These are phyloP conservation scores for Mormyrus hasselquistii DNA, from an alignment of 2,797 vertebrate species.

Conservation along the genomic window DNA sequence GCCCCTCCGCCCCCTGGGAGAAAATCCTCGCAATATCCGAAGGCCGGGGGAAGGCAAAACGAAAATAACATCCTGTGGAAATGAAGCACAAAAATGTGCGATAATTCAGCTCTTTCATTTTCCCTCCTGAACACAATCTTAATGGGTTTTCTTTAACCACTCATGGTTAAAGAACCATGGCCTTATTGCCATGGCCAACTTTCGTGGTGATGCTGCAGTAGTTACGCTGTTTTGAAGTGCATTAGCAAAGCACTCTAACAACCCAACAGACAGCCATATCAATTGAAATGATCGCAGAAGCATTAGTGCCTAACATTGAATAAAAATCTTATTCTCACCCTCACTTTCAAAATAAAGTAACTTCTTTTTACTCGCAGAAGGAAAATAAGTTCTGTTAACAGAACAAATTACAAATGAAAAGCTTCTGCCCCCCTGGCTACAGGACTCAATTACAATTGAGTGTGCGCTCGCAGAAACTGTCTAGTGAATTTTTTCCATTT, in stretches of 20 bases:
- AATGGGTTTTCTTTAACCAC: conserved; percentile 51
- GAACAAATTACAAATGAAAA: conserved; percentile 59
- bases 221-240: conserved; percentile 48
- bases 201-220: not conserved
- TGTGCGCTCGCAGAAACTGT: conserved; percentile 51
- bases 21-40: not conserved
- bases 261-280: conserved; percentile 51
- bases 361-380: conserved; percentile 52
- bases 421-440: conserved; percentile 40
- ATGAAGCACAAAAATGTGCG: conserved; percentile 39
- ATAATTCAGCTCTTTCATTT: conserved; percentile 46
- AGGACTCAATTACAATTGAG: conserved; percentile 60
- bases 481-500: conserved; percentile 43
- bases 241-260: conserved; percentile 22
- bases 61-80: not conserved
- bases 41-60: conserved; percentile 35
- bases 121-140: conserved; percentile 30
- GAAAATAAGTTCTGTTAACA: conserved; percentile 55
- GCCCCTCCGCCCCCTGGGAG: not conserved
- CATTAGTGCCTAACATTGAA: conserved; percentile 57
- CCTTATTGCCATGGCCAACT: conserved; percentile 15
- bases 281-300: conserved; percentile 52
- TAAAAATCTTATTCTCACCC: conserved; percentile 44
- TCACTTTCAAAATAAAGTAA: conserved; percentile 32
- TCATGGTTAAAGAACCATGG: too few relatives aligned